Percentiles rank a stretch among this genome's conserved stretches.
These are phyloP conservation scores for Odontophorus gujanensis DNA, from an alignment of 2,113 vertebrate genomes.

Conservation along the genomic window DNA sequence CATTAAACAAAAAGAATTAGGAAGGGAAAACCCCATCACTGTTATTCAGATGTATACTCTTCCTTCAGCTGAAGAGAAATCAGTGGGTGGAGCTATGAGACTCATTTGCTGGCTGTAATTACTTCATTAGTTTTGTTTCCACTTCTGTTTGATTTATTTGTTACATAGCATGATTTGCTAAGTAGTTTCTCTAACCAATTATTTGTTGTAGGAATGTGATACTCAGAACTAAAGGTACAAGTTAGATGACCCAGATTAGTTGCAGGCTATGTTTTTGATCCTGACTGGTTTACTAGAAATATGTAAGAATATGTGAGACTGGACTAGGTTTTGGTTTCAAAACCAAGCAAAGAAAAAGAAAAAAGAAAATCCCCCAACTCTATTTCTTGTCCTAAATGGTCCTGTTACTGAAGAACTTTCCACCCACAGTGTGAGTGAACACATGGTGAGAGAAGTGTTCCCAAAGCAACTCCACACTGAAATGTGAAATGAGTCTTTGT, in stretches of 20 bases:
- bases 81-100: background rate
- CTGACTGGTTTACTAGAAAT: background rate
- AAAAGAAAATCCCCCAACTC: background rate
- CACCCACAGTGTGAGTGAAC: background rate
- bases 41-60: background rate
- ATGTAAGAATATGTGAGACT: background rate
- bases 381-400: background rate
- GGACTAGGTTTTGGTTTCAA: background rate
- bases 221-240: constrained; percentile 14
- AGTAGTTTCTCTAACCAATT: constrained; percentile 28
- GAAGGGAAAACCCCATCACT: background rate
- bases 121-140: constrained; percentile 36
- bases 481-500: background rate
- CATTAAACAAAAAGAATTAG: background rate
- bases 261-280: constrained; percentile 23
- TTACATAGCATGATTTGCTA: background rate
- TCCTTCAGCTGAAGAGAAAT: background rate
- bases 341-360: background rate
- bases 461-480: background rate
- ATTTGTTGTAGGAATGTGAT: constrained; percentile 6
- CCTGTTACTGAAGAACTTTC: background rate
- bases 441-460: background rate
- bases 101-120: constrained; percentile 13
- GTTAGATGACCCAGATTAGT: constrained; percentile 20
- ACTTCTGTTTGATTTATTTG: constrained; percentile 40